A percentile compares a stretch with the other conserved stretches of the same genome.
phyloP scores from a whole-genome alignment of 1,140 invertebrate species.

The Plodia interpunctella region DNA sequence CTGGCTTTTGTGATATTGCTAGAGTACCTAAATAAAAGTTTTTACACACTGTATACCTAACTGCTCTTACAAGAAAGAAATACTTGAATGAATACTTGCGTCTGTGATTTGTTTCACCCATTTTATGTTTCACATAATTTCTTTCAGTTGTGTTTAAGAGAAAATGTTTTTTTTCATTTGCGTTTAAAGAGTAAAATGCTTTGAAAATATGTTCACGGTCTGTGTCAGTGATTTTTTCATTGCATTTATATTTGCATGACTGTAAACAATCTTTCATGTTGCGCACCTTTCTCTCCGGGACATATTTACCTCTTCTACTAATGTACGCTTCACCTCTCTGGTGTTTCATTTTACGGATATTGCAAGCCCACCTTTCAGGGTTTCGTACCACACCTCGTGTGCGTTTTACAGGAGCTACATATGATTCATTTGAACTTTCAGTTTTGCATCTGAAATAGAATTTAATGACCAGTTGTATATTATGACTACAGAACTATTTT shows the following conservation, averaged over 20 bases:
- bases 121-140: conserved; percentile 44
- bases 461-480: neutral
- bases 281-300: conserved; percentile 47
- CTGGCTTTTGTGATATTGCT: conserved; percentile 66
- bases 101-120: conserved; percentile 34
- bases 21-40: conserved; percentile 69
- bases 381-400: conserved; percentile 42
- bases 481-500: too few relatives aligned
- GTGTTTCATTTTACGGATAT: conserved; percentile 61
- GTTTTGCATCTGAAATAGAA: conserved; percentile 44
- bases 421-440: conserved; percentile 25
- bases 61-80: conserved; percentile 56
- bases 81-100: conserved; percentile 64
- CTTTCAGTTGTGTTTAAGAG: conserved; percentile 64
- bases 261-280: conserved; percentile 64
- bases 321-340: conserved; percentile 66
- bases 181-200: conserved; percentile 64
- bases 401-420: conserved; percentile 32
- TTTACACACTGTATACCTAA: conserved; percentile 60
- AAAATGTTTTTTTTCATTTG: conserved; percentile 68
- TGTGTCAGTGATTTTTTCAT: conserved; percentile 49
- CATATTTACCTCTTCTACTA: conserved; percentile 58
- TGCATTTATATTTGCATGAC: conserved; percentile 62
- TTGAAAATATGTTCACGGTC: conserved; percentile 66
- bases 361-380: conserved; percentile 58